These are phyloP conservation scores for Neofelis nebulosa DNA, from an alignment of 2,113 vertebrate genomes.

Conservation along the genomic window DNA sequence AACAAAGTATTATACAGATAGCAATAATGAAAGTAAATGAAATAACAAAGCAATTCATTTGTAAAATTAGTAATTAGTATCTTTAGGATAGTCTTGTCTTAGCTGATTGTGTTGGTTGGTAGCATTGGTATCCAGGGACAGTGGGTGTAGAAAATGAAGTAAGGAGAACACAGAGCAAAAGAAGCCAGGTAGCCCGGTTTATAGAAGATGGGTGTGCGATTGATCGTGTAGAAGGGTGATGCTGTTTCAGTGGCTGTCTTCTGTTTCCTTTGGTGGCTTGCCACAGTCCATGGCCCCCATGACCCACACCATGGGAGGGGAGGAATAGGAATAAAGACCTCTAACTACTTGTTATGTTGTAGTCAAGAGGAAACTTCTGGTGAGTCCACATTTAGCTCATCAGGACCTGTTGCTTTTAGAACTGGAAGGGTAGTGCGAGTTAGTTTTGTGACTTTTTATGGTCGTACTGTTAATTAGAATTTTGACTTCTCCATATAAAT, in stretches of 20 bases:
- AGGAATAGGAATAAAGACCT: not conserved
- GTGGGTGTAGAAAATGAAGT: not conserved
- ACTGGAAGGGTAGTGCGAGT: not conserved
- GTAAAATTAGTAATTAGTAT: not conserved
- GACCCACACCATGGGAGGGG: not conserved
- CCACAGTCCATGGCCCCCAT: not conserved
- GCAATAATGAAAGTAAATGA: not conserved
- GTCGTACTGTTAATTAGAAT: not conserved
- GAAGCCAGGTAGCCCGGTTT: not conserved
- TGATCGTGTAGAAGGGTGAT: not conserved
- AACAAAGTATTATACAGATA: not conserved
- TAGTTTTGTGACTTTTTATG: not conserved
- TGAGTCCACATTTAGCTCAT: not conserved
- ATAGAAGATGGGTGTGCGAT: not conserved
- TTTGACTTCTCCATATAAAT: not conserved
- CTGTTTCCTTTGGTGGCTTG: not conserved
- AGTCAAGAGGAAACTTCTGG: not conserved
- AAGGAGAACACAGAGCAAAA: not conserved
- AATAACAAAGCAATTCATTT: slow-evolving; percentile 22
- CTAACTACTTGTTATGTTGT: not conserved
- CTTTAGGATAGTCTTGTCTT: not conserved
- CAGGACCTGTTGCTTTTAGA: not conserved
- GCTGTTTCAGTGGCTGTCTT: not conserved
- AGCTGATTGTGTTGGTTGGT: not conserved
- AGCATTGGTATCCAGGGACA: not conserved